These are phyloP conservation scores for Cerastis leucographa DNA, from an alignment of 2,888 invertebrate genomes.

Conservation along the genomic window DNA sequence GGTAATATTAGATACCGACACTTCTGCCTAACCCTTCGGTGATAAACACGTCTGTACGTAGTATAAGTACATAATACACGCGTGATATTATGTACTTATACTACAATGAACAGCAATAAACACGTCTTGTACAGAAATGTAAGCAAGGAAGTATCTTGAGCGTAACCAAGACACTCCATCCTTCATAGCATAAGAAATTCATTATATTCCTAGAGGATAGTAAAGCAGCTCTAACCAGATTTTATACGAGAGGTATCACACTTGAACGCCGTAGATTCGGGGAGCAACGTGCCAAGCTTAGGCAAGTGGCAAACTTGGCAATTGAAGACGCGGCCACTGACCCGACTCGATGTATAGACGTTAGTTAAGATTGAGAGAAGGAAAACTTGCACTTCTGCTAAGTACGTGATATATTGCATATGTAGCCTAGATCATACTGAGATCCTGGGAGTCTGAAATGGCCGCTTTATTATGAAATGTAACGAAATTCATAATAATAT, in stretches of 20 bases:
- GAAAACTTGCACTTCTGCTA: constrained; percentile 28
- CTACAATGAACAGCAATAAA: constrained; percentile 4
- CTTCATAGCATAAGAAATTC: constrained; percentile 50
- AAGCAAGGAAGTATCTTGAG: not conserved
- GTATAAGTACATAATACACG: no score
- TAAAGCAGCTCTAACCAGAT: constrained; percentile 55
- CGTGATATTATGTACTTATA: not conserved
- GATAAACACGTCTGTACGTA: no score
- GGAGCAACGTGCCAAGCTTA: constrained; percentile 57
- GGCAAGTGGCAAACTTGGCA: constrained; percentile 55
- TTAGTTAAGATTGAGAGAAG: constrained; percentile 15
- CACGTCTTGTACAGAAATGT: constrained; percentile 5
- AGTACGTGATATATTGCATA: constrained; percentile 10
- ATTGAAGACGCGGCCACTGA: constrained; percentile 37
- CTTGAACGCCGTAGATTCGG: constrained; percentile 52
- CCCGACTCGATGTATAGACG: constrained; percentile 24
- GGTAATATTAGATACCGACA: not conserved
- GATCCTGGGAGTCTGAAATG: no score
- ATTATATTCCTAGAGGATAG: constrained; percentile 35
- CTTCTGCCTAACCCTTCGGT: not conserved
- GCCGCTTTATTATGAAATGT: no score
- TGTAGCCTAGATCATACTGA: not conserved
- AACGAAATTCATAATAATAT: no score
- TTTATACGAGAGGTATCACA: constrained; percentile 53
- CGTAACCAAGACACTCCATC: constrained; percentile 14